A percentile compares a stretch with the other conserved stretches of the same genome.
phyloP scores from a whole-genome alignment of 2,113 vertebrate genomes.

The Mungos mungo region DNA sequence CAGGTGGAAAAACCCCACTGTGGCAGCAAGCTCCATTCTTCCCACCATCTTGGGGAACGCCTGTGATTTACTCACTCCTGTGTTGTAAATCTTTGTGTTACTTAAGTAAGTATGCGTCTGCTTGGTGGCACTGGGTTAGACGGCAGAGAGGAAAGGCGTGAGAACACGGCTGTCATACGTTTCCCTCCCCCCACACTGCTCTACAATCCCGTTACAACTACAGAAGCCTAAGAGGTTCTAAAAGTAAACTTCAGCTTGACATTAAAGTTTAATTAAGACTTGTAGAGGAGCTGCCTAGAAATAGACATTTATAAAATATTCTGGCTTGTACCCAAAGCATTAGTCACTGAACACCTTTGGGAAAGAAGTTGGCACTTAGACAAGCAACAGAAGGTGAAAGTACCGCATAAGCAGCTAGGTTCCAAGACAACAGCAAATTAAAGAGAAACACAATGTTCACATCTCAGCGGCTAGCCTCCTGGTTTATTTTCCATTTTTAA shows the following conservation, averaged over 20 bases:
- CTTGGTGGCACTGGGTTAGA: not conserved
- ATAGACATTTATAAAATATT: conserved; percentile 89
- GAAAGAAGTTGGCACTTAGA: conserved; percentile 86
- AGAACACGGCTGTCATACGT: not conserved
- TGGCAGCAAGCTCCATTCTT: not conserved
- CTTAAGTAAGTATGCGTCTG: not conserved
- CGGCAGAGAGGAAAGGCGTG: not conserved
- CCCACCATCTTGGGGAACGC: not conserved
- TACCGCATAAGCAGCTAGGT: conserved; percentile 82
- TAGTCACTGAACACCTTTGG: conserved; percentile 90
- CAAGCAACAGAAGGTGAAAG: conserved; percentile 89
- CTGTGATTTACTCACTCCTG: not conserved
- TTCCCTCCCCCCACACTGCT: not conserved
- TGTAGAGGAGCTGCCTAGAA: conserved; percentile 85
- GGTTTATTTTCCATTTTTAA: conserved; percentile 69
- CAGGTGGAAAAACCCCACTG: not conserved
- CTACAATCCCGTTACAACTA: conserved; percentile 61
- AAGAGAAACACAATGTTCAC: conserved; percentile 79
- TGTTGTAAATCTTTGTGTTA: not conserved
- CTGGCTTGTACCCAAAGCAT: conserved; percentile 89
- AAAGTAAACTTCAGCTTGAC: conserved; percentile 87
- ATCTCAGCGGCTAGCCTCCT: conserved; percentile 66
- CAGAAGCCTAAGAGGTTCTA: conserved; percentile 60
- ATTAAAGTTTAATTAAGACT: conserved; percentile 90
- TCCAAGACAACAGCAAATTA: conserved; percentile 84